Base-by-base conservation (phyloP, 1,140 invertebrate species). In the Sarcophaga peregrina region DNA sequence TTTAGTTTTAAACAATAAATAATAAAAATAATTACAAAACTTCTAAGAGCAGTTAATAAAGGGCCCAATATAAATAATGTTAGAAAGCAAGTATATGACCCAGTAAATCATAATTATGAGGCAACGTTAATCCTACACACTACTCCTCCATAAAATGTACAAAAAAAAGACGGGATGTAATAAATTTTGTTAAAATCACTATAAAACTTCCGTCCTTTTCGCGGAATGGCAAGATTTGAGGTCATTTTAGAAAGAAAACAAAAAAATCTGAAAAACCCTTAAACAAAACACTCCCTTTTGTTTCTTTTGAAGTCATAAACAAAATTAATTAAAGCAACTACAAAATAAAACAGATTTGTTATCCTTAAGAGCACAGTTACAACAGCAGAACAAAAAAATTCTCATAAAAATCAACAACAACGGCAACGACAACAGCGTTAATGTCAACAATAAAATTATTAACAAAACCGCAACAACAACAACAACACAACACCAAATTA, bases 131-230 rank as follows among this genome's bases (percentile, higher is more conserved):
- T 8, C 17, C n/a, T n/a, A 52, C 5, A 52, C 62, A 76, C 20
- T 8, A 15, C 6, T 48, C 3, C 46, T 20, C n/a, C 47, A 8
- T 10, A 50, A 78, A 78, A 52, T 47, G 48, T 17, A 78, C 50
- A 78, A 78, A 78, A 78, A 50, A 78, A 78, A 50, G 25, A 37
- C 25, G 25, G 75, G 75, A 78, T 78, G 75, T 78, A 78, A 78
- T 78, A 78, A 78, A 76, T 76, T 76, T 76, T 76, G 74, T 76
- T 46, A 47, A 47, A 76, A 78, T 78, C 50, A 78, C 75, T 11
- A 50, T 78, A 50, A 52, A 78, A 25, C 47, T 78, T 78, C 75
- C 75, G 50, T 20, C 62, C 8, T 25, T 7, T 11, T 68, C 20
- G 62, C 17, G 62, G 62, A 37, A 37, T 68, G n/a, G 20, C 20